Evolutionary conservation across 2,888 invertebrate species (phyloP), one percentile per base, ranked within the genome.

Genomic region (Octonoba sinensis): DNA sequence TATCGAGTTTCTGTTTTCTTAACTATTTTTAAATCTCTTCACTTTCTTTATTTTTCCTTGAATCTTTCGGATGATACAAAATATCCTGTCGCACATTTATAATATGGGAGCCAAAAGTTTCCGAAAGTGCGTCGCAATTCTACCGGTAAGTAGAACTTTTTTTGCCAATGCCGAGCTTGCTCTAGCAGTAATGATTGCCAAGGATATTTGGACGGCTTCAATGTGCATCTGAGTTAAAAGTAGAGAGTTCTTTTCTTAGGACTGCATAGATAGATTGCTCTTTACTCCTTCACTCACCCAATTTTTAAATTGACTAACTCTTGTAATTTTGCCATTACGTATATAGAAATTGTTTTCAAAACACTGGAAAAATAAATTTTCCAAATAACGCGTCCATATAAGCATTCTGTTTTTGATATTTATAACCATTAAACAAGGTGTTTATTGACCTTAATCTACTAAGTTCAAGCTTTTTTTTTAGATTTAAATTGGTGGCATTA

Each of bases 191-290:
- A 77, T 70, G 22, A 46, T 44, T 64, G 70, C 64, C 64, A 77
- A 77, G 64, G 77, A 62, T 69, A 69, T 67, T 27, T 56, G 56
- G 64, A 64, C 73, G 64, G 56, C 67, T 75, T 60, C 75, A 36
- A 36, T 36, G 36, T 64, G 64, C 57, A 54, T 44, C 13, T 24
- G 54, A 57, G 49, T 70, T 70, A 77, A 77, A 77, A 77, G 70
- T 70, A 70, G 74, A 74, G 56, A 77, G 56, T 54, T n/a, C 64
- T 74, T 70, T 77, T 77, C 70, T 77, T 65, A 70, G 77, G 54
- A 54, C 64, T 64, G 44, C 47, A 46, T 46, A 36, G 22, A 46
- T 24, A 60, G 36, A 64, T 64, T 64, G 36, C 46, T n/a, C 64
- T 46, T 64, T 12, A 64, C 64, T 64, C 20, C 64, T 64, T 20